phyloP scores from a whole-genome alignment of 2,797 vertebrate genomes.

The Gobionotothen gibberifrons region DNA sequence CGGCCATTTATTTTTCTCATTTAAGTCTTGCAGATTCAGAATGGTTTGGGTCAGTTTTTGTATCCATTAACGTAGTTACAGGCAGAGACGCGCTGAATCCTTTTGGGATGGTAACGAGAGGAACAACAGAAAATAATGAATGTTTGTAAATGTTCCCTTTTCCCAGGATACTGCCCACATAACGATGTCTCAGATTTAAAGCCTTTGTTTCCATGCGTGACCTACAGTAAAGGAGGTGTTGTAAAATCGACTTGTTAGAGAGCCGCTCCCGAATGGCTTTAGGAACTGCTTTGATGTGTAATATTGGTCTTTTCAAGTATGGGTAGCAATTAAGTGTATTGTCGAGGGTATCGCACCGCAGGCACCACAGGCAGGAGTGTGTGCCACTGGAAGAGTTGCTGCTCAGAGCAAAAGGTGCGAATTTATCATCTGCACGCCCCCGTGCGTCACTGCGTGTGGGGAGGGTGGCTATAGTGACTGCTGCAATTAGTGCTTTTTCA shows the following conservation, averaged over 20 bases:
- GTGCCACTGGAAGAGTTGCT: conserved; percentile 63
- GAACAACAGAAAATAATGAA: conserved; percentile 25
- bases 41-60: conserved; percentile 8
- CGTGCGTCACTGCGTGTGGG: conserved; percentile 67
- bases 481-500: conserved; percentile 75
- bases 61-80: conserved; percentile 19
- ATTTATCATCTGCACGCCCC: conserved; percentile 69
- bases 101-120: conserved; percentile 26
- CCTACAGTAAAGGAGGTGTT: conserved; percentile 77
- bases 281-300: conserved; percentile 81
- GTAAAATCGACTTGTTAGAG: conserved; percentile 79
- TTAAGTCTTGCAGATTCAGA: not conserved
- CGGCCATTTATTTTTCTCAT: conserved; percentile 2
- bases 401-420: conserved; percentile 78
- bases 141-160: conserved; percentile 46
- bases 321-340: conserved; percentile 77
- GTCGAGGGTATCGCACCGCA: conserved; percentile 68
- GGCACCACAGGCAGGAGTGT: conserved; percentile 57
- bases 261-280: conserved; percentile 69
- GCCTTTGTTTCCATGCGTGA: conserved; percentile 75
- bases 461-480: conserved; percentile 63
- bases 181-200: conserved; percentile 56
- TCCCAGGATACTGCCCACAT: conserved; percentile 41
- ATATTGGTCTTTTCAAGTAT: conserved; percentile 77
- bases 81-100: conserved; percentile 8